Evolutionary conservation across 2,888 invertebrate genomes (phyloP).

Genomic region (Eudemis profundana): DNA sequence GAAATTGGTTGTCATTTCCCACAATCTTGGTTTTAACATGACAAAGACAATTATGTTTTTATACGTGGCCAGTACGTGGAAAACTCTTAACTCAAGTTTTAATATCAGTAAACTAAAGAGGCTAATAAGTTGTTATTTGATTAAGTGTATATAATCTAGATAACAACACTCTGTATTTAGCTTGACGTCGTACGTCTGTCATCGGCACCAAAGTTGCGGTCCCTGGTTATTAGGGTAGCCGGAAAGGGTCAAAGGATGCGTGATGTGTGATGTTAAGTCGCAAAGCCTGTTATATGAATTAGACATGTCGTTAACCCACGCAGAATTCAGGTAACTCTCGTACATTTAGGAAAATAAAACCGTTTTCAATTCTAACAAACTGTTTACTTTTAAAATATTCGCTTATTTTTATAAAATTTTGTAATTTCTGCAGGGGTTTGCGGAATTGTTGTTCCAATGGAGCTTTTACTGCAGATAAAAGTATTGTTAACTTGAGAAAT

Average conservation of each 20-base stretch:
- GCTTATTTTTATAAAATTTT: background rate
- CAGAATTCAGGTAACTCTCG: background rate
- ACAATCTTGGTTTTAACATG: too few relatives aligned
- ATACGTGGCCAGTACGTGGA: too few relatives aligned
- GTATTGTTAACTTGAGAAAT: too few relatives aligned
- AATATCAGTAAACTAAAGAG: too few relatives aligned
- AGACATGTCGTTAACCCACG: constrained; percentile 12
- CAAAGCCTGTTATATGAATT: constrained; percentile 26
- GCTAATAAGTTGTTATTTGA: too few relatives aligned
- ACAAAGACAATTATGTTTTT: too few relatives aligned
- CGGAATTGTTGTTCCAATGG: background rate
- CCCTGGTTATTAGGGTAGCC: constrained; percentile 2
- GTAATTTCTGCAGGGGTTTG: background rate
- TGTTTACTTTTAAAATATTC: background rate
- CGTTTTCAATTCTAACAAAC: background rate
- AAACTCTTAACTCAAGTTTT: too few relatives aligned
- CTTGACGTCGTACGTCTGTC: too few relatives aligned
- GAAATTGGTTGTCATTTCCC: too few relatives aligned
- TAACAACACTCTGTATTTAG: too few relatives aligned
- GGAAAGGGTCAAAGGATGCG: constrained; percentile 24
- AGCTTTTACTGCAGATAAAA: background rate
- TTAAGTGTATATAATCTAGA: too few relatives aligned
- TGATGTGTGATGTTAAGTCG: background rate
- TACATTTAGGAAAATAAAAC: background rate
- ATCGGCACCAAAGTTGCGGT: too few relatives aligned